Conservation (phyloP, 2,797 vertebrate species). For the Sparidentex hasta region DNA sequence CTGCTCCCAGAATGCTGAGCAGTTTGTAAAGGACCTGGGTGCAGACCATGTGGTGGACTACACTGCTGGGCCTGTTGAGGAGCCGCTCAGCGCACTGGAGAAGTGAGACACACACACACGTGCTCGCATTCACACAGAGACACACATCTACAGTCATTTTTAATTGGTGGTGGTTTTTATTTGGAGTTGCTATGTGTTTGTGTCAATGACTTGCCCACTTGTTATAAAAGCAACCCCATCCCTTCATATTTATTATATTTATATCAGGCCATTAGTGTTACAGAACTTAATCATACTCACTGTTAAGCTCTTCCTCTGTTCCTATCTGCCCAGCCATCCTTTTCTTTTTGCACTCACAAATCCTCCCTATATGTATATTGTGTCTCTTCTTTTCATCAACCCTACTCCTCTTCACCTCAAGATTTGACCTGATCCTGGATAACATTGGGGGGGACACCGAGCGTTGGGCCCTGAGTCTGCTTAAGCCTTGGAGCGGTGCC, state of each 20-base stretch:
- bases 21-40: slow-evolving; percentile 89
- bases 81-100: slow-evolving; percentile 85
- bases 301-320: slow-evolving; percentile 2
- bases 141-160: background rate
- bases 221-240: slow-evolving; percentile 9
- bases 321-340: background rate
- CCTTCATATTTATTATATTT: background rate
- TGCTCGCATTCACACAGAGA: background rate
- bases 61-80: slow-evolving; percentile 86
- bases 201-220: background rate
- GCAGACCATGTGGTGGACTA: slow-evolving; percentile 93
- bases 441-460: slow-evolving; percentile 94
- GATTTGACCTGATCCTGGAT: slow-evolving; percentile 97
- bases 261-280: background rate
- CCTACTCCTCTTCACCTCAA: slow-evolving; percentile 58
- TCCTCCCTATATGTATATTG: background rate
- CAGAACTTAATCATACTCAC: background rate
- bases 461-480: slow-evolving; percentile 88
- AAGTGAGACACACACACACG: slow-evolving; percentile 82
- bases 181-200: background rate
- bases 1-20: slow-evolving; percentile 91
- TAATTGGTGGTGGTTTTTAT: background rate
- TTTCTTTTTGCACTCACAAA: background rate
- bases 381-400: slow-evolving; percentile 10
- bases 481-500: slow-evolving; percentile 95